These are phyloP conservation scores for Dolichallabes microphthalmus DNA, from an alignment of 2,113 vertebrate species.

Conservation along the genomic window DNA sequence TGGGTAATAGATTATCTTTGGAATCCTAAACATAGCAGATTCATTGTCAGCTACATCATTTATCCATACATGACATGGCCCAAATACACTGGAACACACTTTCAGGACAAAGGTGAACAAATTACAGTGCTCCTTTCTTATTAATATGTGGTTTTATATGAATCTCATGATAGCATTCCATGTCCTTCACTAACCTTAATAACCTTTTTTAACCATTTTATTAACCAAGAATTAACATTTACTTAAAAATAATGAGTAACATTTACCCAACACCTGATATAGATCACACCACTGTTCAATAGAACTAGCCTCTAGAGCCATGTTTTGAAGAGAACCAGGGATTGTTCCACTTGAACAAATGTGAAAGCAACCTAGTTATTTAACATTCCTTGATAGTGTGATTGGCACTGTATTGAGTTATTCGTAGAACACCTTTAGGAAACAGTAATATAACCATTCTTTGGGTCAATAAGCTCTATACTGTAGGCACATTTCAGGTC, in stretches of 20 bases:
- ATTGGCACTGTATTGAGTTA: not conserved
- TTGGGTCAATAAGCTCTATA: not conserved
- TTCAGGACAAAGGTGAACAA: not conserved
- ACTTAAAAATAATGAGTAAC: no score
- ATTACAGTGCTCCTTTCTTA: not conserved
- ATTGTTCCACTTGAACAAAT: not conserved
- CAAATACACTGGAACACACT: not conserved
- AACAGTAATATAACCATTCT: not conserved
- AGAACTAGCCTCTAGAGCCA: not conserved
- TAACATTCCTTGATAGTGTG: not conserved
- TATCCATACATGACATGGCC: not conserved
- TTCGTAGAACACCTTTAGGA: not conserved
- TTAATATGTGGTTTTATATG: not conserved
- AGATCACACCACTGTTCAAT: not conserved
- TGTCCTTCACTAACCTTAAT: not conserved
- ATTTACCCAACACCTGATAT: not conserved
- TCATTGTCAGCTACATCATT: not conserved
- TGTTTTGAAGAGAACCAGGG: not conserved
- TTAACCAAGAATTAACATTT: not conserved
- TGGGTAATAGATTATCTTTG: not conserved
- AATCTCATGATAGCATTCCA: not conserved
- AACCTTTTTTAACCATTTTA: not conserved
- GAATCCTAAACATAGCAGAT: constrained; percentile 1
- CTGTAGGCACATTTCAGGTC: not conserved
- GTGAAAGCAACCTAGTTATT: not conserved